A percentile compares a stretch with the other conserved stretches of the same genome.
Conservation (phyloP, 2,888 invertebrate genomes). For the Germaria angustata region DNA sequence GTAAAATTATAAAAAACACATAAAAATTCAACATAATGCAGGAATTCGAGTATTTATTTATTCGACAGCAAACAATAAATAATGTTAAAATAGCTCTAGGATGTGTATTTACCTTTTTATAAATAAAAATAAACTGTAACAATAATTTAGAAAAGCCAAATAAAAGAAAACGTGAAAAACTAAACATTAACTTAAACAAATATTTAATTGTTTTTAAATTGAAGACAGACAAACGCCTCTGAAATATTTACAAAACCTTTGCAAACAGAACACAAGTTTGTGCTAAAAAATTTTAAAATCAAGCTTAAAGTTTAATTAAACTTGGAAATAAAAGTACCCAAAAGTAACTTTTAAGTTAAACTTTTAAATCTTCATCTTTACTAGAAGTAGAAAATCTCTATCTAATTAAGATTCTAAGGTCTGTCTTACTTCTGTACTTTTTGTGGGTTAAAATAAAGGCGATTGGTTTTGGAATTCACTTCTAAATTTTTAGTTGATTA, state of each 20-base stretch:
- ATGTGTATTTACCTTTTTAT: slow-evolving; percentile 36
- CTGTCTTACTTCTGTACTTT: no score
- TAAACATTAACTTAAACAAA: slow-evolving; percentile 34
- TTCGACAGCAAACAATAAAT: slow-evolving; percentile 41
- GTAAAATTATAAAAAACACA: neutral
- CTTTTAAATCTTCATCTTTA: no score
- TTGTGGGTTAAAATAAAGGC: neutral
- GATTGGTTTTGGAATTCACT: no score
- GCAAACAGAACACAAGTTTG: no score
- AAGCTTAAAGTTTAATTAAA: no score
- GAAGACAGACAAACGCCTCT: neutral
- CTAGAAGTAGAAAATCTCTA: no score
- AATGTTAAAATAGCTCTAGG: slow-evolving; percentile 23
- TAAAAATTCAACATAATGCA: no score
- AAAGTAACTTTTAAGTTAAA: no score
- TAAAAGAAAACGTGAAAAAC: slow-evolving; percentile 47
- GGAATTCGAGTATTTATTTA: slow-evolving; percentile 15
- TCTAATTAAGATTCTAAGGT: no score
- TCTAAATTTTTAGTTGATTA: no score
- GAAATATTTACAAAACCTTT: neutral
- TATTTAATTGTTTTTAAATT: neutral
- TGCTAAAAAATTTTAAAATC: no score
- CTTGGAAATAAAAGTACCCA: no score
- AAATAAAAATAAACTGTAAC: slow-evolving; percentile 50
- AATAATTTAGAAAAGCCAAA: slow-evolving; percentile 63